phyloP scores from a whole-genome alignment of 2,113 vertebrate species.

The Athene noctua region DNA sequence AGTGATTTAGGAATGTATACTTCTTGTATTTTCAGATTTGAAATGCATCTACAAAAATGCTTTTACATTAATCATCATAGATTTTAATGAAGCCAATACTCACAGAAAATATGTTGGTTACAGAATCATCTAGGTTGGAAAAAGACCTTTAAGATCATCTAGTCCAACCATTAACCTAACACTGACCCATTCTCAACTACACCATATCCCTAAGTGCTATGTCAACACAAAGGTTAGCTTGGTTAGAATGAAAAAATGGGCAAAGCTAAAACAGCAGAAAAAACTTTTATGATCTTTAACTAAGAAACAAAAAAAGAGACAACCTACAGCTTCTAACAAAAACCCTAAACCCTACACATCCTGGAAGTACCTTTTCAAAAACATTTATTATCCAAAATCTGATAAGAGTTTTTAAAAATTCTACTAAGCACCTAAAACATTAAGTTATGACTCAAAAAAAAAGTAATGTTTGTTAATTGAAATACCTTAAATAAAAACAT shows the following conservation, averaged over 20 bases:
- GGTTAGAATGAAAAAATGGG: background rate
- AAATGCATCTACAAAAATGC: background rate
- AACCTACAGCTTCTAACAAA: background rate
- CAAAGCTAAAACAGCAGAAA: background rate
- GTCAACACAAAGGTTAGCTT: background rate
- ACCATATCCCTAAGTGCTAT: no score
- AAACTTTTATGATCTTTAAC: background rate
- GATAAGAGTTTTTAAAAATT: background rate
- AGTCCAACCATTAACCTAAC: no score
- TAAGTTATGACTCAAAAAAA: background rate
- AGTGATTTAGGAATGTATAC: background rate
- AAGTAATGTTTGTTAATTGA: background rate
- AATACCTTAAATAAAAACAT: background rate
- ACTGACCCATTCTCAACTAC: no score
- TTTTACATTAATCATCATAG: background rate
- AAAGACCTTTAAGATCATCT: no score
- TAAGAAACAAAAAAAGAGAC: background rate
- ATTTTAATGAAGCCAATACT: background rate
- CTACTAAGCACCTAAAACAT: background rate
- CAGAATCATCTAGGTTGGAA: no score
- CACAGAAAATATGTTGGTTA: background rate
- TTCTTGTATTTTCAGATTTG: background rate
- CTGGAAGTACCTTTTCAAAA: background rate
- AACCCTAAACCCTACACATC: rapidly evolving
- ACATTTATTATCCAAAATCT: background rate